phyloP scores from a whole-genome alignment of 2,113 vertebrate genomes.

The Albula glossodonta region DNA sequence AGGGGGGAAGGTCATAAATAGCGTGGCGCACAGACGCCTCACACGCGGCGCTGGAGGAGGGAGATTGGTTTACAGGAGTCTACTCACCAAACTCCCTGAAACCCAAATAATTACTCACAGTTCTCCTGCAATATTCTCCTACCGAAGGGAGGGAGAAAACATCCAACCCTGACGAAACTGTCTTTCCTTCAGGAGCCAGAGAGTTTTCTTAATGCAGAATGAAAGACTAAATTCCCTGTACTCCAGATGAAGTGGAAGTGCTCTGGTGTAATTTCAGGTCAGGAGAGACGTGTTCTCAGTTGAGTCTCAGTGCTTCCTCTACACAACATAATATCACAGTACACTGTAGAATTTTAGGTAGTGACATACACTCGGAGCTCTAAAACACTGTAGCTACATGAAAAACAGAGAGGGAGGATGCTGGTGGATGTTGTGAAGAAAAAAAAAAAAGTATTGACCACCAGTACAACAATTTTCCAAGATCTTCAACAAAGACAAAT shows the following conservation, averaged over 20 bases:
- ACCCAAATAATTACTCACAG: not conserved
- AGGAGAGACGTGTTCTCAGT: not conserved
- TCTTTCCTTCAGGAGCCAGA: not conserved
- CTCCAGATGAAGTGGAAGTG: not conserved
- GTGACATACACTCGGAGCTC: not conserved
- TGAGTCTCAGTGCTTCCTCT: not conserved
- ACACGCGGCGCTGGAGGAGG: not conserved
- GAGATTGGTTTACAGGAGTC: not conserved
- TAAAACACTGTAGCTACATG: not conserved
- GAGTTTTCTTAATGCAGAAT: not conserved
- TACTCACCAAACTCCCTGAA: not conserved
- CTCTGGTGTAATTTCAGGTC: too few species aligned
- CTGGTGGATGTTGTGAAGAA: not conserved
- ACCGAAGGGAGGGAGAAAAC: too few species aligned
- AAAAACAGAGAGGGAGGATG: too few species aligned
- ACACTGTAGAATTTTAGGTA: not conserved
- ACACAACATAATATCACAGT: not conserved
- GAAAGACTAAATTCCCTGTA: not conserved
- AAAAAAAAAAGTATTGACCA: not conserved
- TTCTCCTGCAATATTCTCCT: not conserved
- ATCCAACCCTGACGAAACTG: not conserved
- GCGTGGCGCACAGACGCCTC: not conserved
- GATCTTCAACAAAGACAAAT: not conserved
- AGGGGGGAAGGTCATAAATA: slow-evolving; percentile 18
- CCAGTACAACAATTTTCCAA: not conserved